phyloP scores from a whole-genome alignment of 2,888 invertebrate species.

The Rhyacophila evoluta region DNA sequence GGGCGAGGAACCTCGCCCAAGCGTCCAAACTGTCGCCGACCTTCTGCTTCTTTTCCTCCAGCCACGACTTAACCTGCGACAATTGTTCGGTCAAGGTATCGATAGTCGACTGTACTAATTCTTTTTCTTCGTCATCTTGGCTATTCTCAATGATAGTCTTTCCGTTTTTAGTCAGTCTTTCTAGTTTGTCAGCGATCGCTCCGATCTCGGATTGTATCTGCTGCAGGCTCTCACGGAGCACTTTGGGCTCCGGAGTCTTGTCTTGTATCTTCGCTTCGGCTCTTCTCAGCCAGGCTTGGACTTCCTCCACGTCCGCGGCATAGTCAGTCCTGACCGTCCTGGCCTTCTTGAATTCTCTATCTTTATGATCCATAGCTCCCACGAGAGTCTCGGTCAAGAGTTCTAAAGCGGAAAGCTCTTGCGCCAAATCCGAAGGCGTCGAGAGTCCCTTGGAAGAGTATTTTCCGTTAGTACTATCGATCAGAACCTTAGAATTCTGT shows the following conservation, averaged over 20 bases:
- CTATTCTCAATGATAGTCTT: conserved; percentile 83
- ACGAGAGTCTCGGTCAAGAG: conserved; percentile 82
- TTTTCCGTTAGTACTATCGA: conserved; percentile 71
- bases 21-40: conserved; percentile 90
- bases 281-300: conserved; percentile 85
- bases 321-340: conserved; percentile 86
- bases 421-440: conserved; percentile 81
- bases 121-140: conserved; percentile 81
- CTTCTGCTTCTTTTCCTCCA: conserved; percentile 86
- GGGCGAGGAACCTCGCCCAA: conserved; percentile 86
- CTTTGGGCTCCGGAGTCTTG: conserved; percentile 80
- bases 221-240: conserved; percentile 82
- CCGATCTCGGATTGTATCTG: conserved; percentile 82
- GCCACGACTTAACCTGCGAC: conserved; percentile 79
- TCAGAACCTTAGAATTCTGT: conserved; percentile 71
- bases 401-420: conserved; percentile 86
- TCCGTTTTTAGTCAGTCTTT: conserved; percentile 82
- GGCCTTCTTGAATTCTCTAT: conserved; percentile 88
- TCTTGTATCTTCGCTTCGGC: conserved; percentile 88
- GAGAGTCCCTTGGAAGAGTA: conserved; percentile 75
- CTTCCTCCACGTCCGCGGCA: conserved; percentile 80
- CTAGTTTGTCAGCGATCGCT: conserved; percentile 79
- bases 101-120: conserved; percentile 80
- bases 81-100: conserved; percentile 83
- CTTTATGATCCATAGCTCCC: conserved; percentile 88